Percentiles rank a stretch among this genome's conserved stretches.
Evolutionary conservation across 2,888 invertebrate species (phyloP).

Genomic region (Atrina japonica): DNA sequence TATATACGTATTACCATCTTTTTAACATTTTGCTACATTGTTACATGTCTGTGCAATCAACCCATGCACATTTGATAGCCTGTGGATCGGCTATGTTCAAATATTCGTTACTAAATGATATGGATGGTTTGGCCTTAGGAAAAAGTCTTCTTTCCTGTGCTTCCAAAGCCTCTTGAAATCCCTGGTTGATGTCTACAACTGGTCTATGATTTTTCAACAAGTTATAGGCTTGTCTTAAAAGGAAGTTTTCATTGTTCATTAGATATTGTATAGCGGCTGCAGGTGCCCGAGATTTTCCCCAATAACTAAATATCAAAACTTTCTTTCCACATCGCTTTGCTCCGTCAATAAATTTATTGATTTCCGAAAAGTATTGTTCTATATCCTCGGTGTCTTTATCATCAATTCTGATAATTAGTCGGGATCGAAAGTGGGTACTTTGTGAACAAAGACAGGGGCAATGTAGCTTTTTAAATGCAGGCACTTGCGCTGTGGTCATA

Average conservation of each 20-base stretch:
- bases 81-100: slow-evolving; percentile 65
- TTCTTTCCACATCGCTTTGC: slow-evolving; percentile 65
- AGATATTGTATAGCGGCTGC: slow-evolving; percentile 75
- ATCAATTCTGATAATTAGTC: slow-evolving; percentile 86
- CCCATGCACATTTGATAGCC: slow-evolving; percentile 65
- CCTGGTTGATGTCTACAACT: slow-evolving; percentile 64
- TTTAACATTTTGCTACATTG: too few relatives aligned
- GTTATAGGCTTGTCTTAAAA: slow-evolving; percentile 67
- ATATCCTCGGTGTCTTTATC: slow-evolving; percentile 82
- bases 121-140: slow-evolving; percentile 61
- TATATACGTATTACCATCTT: too few relatives aligned
- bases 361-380: slow-evolving; percentile 72
- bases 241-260: slow-evolving; percentile 65
- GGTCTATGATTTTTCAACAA: slow-evolving; percentile 69
- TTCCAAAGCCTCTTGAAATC: slow-evolving; percentile 62
- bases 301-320: slow-evolving; percentile 71
- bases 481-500: slow-evolving; percentile 58
- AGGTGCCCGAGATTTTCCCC: slow-evolving; percentile 71
- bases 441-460: slow-evolving; percentile 73
- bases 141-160: slow-evolving; percentile 62
- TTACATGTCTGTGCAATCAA: slow-evolving; percentile 51
- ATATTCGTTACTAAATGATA: slow-evolving; percentile 63
- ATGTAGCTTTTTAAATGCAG: slow-evolving; percentile 58
- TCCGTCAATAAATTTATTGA: slow-evolving; percentile 75
- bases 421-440: slow-evolving; percentile 78